Percentiles rank a stretch among this genome's conserved stretches.
Evolutionary conservation across 2,797 vertebrate species (phyloP).

Genomic region (Nasua narica): DNA sequence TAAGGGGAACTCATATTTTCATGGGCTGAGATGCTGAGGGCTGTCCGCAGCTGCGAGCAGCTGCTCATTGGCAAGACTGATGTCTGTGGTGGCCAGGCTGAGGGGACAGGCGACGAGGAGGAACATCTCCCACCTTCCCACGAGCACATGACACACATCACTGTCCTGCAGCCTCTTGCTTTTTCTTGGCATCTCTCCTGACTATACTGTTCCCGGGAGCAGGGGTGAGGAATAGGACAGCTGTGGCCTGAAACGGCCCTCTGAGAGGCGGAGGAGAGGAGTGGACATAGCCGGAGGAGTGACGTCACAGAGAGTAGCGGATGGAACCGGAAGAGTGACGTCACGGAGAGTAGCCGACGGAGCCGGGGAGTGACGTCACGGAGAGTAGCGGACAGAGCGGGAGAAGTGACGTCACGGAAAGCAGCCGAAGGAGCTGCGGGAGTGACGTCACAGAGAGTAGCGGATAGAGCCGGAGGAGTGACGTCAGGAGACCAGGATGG

Average conservation of each 20-base stretch:
- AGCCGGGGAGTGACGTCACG: too few species aligned
- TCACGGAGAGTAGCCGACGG: too few species aligned
- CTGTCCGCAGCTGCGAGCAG: conserved; percentile 47
- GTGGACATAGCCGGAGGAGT: not conserved
- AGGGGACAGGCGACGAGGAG: not conserved
- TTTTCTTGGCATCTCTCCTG: not conserved
- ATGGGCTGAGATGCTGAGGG: not conserved
- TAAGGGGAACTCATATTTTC: not conserved
- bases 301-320: not conserved
- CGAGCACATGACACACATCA: not conserved
- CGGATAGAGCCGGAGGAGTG: too few species aligned
- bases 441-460: too few species aligned
- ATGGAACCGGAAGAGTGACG: too few species aligned
- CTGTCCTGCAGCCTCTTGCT: not conserved
- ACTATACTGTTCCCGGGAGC: not conserved
- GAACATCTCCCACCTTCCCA: not conserved
- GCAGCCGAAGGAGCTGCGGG: too few species aligned
- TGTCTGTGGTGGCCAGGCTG: not conserved
- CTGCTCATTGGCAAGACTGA: conserved; percentile 26
- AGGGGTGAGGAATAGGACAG: not conserved
- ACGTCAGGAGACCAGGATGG: not conserved
- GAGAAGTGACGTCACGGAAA: not conserved
- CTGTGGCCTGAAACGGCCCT: not conserved
- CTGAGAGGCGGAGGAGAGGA: not conserved
- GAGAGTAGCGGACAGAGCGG: not conserved